These are phyloP conservation scores for Recurvirostra avosetta DNA, from an alignment of 2,113 vertebrate genomes.

Conservation along the genomic window DNA sequence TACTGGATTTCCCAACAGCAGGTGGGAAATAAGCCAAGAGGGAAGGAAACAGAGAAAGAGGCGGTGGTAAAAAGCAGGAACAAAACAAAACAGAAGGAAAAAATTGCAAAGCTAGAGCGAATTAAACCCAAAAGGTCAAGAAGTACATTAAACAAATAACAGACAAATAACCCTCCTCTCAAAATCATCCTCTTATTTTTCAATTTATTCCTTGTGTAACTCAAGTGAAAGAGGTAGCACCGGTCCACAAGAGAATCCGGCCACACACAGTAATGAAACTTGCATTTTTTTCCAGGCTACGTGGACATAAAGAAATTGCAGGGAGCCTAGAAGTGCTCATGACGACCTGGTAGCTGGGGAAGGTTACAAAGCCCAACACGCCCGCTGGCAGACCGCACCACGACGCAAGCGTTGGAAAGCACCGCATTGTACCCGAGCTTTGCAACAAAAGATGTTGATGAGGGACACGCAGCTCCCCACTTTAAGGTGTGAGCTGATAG, in stretches of 20 bases:
- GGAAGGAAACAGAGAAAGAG: not conserved
- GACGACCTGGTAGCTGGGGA: not conserved
- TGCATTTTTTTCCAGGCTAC: not conserved
- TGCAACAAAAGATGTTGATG: not conserved
- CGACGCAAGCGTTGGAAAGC: not conserved
- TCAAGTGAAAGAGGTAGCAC: not conserved
- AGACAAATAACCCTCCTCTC: not conserved
- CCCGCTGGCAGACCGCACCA: not conserved
- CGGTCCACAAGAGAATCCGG: not conserved
- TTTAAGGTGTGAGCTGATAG: not conserved
- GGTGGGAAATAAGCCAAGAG: not conserved
- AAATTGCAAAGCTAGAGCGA: not conserved
- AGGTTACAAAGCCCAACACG: not conserved
- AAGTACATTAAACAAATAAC: not conserved
- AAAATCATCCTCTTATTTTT: not conserved
- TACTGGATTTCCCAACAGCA: constrained; percentile 4
- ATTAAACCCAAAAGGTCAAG: not conserved
- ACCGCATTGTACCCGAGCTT: fast-evolving
- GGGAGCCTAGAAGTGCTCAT: not conserved
- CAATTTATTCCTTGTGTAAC: not conserved
- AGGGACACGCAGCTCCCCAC: fast-evolving
- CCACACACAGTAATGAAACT: not conserved
- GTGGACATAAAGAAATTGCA: not conserved
- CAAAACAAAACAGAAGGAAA: not conserved
- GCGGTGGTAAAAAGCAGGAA: not conserved